A percentile compares a stretch with the other conserved stretches of the same genome.
phyloP scores from a whole-genome alignment of 2,797 vertebrate genomes.

The Vespertilio murinus region DNA sequence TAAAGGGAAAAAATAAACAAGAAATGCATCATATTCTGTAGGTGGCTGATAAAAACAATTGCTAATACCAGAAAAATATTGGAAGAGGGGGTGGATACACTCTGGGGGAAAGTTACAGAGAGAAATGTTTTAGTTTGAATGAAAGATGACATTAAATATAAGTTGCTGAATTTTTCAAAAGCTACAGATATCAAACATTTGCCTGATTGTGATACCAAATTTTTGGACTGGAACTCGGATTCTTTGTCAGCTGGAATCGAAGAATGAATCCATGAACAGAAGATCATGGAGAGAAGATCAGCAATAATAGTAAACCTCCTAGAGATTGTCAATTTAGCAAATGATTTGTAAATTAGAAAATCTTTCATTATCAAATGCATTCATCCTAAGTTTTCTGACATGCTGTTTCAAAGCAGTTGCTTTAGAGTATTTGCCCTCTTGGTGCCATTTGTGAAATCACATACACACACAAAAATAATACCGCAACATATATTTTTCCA shows the following conservation, averaged over 20 bases:
- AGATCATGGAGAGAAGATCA: not conserved
- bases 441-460: not conserved
- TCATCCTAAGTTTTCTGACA: not conserved
- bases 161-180: not conserved
- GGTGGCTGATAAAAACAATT: not conserved
- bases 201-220: not conserved
- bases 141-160: not conserved
- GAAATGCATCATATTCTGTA: not conserved
- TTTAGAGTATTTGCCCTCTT: not conserved
- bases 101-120: not conserved
- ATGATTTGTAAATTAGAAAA: constrained; percentile 59
- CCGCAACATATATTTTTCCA: too few relatives aligned
- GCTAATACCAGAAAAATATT: not conserved
- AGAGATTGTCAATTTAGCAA: constrained; percentile 47
- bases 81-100: rapidly evolving
- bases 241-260: too few relatives aligned
- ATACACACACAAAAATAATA: not conserved
- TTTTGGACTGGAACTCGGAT: too few relatives aligned
- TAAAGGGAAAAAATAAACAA: not conserved
- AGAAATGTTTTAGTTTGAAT: not conserved
- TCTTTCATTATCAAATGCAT: constrained; percentile 27
- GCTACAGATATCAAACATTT: not conserved
- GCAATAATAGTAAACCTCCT: constrained; percentile 3
- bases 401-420: constrained; percentile 47
- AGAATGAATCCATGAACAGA: too few relatives aligned